Evolutionary conservation across 2,888 invertebrate species (phyloP).

Genomic region (Ganaspis brasiliensis): DNA sequence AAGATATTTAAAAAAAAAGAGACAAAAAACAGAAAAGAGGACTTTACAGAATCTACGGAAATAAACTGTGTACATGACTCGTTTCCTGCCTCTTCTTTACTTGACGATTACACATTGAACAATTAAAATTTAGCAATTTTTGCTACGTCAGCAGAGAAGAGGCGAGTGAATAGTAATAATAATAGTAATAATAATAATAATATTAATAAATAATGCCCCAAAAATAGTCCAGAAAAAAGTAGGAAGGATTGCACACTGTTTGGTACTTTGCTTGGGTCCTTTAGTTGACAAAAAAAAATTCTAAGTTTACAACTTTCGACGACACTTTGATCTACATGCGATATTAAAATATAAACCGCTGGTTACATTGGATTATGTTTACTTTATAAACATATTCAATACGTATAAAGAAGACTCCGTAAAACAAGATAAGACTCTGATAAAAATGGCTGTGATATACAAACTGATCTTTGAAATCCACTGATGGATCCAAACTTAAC

Average conservation of each 20-base stretch:
- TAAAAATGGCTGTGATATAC: neutral
- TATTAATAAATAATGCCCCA: conserved; percentile 67
- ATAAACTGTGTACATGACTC: conserved; percentile 55
- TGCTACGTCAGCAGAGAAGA: conserved; percentile 35
- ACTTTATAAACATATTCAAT: conserved; percentile 41
- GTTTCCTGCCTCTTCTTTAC: conserved; percentile 44
- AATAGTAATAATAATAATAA: neutral
- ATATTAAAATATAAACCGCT: conserved; percentile 9
- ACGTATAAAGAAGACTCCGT: conserved; percentile 1
- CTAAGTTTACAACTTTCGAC: neutral
- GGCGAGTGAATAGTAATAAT: conserved; percentile 33
- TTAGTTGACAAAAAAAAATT: neutral
- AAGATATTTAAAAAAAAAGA: conserved; percentile 16
- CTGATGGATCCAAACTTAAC: conserved; percentile 7
- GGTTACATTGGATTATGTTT: conserved; percentile 27
- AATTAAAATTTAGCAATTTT: conserved; percentile 8
- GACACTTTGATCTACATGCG: neutral
- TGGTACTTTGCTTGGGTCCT: conserved; percentile 11
- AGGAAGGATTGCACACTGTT: conserved; percentile 35
- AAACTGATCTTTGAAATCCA: neutral
- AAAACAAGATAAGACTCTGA: conserved; percentile 19
- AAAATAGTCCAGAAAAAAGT: conserved; percentile 52
- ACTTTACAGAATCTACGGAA: conserved; percentile 19
- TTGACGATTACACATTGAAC: conserved; percentile 11
- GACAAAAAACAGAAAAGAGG: conserved; percentile 19